Evolutionary conservation across 2,113 vertebrate species (phyloP).

Genomic region (Hemiscyllium ocellatum): DNA sequence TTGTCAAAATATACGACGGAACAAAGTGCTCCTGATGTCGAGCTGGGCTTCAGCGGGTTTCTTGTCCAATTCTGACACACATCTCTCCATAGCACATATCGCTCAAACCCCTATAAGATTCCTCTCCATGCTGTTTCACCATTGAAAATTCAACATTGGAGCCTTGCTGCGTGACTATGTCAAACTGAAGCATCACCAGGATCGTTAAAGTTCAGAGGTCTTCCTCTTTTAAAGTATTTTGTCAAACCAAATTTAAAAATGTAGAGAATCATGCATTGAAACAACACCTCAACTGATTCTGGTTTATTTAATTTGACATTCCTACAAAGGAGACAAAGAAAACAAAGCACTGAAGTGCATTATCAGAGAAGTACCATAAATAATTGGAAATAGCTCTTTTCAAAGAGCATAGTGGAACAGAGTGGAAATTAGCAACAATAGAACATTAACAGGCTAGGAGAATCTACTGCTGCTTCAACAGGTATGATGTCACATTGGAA

Average conservation of each 20-base stretch:
- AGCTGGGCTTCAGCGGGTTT: too few species aligned
- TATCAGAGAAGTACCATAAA: neutral
- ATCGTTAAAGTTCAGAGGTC: neutral
- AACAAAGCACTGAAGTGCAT: neutral
- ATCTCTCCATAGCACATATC: too few species aligned
- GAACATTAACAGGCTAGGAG: neutral
- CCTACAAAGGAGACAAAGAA: neutral
- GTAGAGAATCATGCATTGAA: neutral
- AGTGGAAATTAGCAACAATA: neutral
- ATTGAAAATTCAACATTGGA: neutral
- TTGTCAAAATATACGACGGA: too few species aligned
- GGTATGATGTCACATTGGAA: neutral
- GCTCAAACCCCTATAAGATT: neutral
- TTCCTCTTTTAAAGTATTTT: neutral
- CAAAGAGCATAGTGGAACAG: neutral
- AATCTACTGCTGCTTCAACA: neutral
- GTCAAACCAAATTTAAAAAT: neutral
- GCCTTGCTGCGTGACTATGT: neutral
- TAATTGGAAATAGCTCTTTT: neutral
- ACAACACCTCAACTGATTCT: neutral
- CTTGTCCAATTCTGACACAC: too few species aligned
- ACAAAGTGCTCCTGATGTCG: too few species aligned
- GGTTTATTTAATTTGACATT: neutral
- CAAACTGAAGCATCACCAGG: neutral
- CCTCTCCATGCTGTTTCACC: neutral